Evolutionary conservation across 2,113 vertebrate species (phyloP), one percentile per base, ranked within the genome.

Genomic region (Corythornis cristatus): DNA sequence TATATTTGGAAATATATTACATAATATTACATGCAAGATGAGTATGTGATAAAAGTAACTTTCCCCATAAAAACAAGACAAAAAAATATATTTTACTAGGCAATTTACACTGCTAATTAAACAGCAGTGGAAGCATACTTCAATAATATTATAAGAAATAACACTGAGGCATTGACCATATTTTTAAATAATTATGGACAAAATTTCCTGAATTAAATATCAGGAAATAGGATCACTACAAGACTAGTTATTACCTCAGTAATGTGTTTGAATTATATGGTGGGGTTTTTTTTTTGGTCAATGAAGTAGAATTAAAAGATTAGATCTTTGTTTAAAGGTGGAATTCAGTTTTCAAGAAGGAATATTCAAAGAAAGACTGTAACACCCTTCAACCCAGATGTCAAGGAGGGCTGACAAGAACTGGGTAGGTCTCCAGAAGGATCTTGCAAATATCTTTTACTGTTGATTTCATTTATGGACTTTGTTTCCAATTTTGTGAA

Each of bases 81-180:
- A 82, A 35, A 87, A 95, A 90, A 54, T 26, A 65, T 86, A 75
- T 93, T 90, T 86, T 90, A 93, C 78, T 90, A 84, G 62, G 80
- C 61, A 89, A 91, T 76, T 21, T 72, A 37, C 76, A 79, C 21
- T 28, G 26, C 88, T 94, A 93, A 93, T 95, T 95, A 95, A 94
- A 93, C 50, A 83, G 54, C 88, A 73, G 58, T 70, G 46, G 76
- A 92, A 97, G 78, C 26, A 74, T 85, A 88, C 42, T 67, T 83
- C 72, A 84, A 92, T 96, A 82, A 88, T 96, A 94, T 90, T 89
- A 51, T 86, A 83, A 60, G 28, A 14, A 53, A 92, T 83, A 91
- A 78, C 60, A 56, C 9, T 46, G 68, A 87, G 29, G 2, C 53
- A 31, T 11, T 23, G 70, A 51, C 23, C 3, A 1, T 91, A 86